Conservation (phyloP, 1,140 invertebrate genomes). For the Lineus longissimus region DNA sequence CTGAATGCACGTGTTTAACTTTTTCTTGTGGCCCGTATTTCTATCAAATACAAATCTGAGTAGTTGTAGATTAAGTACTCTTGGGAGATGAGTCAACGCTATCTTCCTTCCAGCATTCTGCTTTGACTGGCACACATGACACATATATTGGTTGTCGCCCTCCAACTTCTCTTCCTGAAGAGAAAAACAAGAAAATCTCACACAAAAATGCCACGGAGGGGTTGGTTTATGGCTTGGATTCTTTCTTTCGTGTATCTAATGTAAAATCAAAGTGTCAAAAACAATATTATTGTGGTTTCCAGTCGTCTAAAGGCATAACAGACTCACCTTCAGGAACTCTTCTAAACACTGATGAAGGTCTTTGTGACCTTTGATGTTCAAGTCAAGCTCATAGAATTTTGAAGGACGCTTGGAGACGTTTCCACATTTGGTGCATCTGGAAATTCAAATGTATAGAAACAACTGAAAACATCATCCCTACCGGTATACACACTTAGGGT, state of each 20-base stretch:
- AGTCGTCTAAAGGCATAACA: conserved; percentile 6
- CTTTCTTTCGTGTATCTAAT: too few species aligned
- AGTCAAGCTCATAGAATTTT: conserved; percentile 66
- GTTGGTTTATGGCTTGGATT: too few species aligned
- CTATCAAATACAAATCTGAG: conserved; percentile 63
- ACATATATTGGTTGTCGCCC: conserved; percentile 67
- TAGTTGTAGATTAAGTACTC: conserved; percentile 69
- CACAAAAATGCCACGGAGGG: too few species aligned
- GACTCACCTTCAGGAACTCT: conserved; percentile 60
- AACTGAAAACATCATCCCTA: too few species aligned
- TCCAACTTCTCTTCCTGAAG: conserved; percentile 62
- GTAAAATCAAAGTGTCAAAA: too few species aligned
- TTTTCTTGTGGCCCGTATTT: conserved; percentile 65
- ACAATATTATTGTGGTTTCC: too few species aligned
- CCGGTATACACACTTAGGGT: too few species aligned
- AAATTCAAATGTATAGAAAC: conserved; percentile 25
- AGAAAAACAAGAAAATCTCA: not conserved
- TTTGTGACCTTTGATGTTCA: conserved; percentile 62
- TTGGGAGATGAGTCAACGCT: conserved; percentile 61
- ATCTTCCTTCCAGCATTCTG: conserved; percentile 65
- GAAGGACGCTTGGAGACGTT: conserved; percentile 61
- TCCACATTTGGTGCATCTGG: conserved; percentile 62
- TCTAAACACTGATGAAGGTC: conserved; percentile 61
- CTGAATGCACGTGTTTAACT: conserved; percentile 64
- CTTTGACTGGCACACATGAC: conserved; percentile 61